These are phyloP conservation scores for Metopia argyrocephala DNA, from an alignment of 2,888 invertebrate species.

Conservation along the genomic window DNA sequence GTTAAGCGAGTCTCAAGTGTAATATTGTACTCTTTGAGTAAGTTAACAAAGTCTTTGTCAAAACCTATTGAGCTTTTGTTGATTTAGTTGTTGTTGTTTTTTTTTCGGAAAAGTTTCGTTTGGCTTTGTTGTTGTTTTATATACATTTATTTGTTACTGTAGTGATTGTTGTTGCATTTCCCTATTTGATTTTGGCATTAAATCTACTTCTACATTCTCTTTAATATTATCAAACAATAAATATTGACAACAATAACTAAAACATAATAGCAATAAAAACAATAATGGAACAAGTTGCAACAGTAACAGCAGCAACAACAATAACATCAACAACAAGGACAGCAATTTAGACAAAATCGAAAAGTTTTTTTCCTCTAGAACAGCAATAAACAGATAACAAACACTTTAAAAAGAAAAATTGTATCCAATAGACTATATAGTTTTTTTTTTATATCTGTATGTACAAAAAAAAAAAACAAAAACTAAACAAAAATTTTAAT, in stretches of 20 bases:
- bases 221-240: slow-evolving; percentile 9
- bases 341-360: neutral
- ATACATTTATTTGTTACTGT: neutral
- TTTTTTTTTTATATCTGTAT: slow-evolving; percentile 16
- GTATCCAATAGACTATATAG: slow-evolving; percentile 42
- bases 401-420: slow-evolving; percentile 21
- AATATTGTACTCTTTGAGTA: neutral
- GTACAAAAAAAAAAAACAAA: neutral
- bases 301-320: neutral
- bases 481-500: neutral
- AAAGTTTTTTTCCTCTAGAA: slow-evolving; percentile 32
- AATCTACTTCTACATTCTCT: neutral
- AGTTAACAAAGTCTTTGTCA: slow-evolving; percentile 20
- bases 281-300: slow-evolving; percentile 23
- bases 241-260: slow-evolving; percentile 53
- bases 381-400: slow-evolving; percentile 56
- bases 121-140: slow-evolving; percentile 4
- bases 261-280: slow-evolving; percentile 29
- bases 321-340: neutral
- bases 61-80: slow-evolving; percentile 69
- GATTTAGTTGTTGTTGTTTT: neutral
- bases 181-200: slow-evolving; percentile 26
- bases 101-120: neutral
- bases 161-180: neutral
- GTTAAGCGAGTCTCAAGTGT: neutral